Evolutionary conservation across 2,888 invertebrate genomes (phyloP).

Genomic region (Coenonympha glycerion): DNA sequence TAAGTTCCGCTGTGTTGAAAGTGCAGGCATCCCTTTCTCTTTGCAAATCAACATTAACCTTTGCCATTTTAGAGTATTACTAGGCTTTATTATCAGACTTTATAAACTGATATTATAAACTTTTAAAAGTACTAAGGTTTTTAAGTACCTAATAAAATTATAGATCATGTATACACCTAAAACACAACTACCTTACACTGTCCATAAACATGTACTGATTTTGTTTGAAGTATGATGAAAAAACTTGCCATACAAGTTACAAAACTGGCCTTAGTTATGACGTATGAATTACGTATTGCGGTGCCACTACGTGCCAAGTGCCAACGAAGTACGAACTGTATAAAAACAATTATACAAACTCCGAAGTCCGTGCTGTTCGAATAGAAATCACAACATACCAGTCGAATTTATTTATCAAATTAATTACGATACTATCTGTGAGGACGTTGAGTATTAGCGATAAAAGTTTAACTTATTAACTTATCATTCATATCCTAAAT

Average conservation of each 20-base stretch:
- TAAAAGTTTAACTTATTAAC: neutral
- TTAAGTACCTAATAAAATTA: neutral
- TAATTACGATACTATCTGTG: neutral
- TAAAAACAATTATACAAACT: too few relatives aligned
- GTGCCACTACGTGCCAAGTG: neutral
- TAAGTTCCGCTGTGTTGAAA: conserved; percentile 85
- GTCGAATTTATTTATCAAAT: neutral
- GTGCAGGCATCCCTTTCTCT: conserved; percentile 84
- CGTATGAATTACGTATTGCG: neutral
- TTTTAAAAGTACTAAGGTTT: neutral
- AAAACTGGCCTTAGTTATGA: neutral
- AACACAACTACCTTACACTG: conserved; percentile 2
- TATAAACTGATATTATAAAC: neutral
- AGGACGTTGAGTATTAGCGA: neutral
- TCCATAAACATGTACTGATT: conserved; percentile 8
- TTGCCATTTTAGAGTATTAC: too few relatives aligned
- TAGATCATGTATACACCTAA: neutral
- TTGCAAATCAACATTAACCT: conserved; percentile 81
- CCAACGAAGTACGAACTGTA: too few relatives aligned
- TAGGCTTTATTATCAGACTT: neutral
- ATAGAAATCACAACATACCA: neutral
- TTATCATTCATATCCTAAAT: neutral
- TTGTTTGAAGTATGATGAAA: neutral
- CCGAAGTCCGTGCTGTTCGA: neutral
- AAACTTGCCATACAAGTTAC: neutral